These are phyloP conservation scores for Taxidea taxus DNA, from an alignment of 2,113 vertebrate genomes.

Conservation along the genomic window DNA sequence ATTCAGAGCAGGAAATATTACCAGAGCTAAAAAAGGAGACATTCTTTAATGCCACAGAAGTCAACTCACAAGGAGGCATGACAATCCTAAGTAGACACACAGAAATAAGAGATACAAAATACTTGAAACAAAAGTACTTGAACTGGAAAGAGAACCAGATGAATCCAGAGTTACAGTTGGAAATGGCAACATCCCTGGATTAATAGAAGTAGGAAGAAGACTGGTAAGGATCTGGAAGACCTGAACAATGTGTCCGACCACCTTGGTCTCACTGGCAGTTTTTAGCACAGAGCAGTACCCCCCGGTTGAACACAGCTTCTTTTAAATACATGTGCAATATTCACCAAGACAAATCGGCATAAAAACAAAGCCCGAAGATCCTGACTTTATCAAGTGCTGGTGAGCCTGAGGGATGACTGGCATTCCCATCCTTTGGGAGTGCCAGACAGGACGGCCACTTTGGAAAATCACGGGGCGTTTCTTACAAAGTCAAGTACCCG, in stretches of 20 bases:
- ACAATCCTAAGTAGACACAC: not conserved
- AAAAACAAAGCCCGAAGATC: not conserved
- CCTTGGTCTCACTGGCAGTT: not conserved
- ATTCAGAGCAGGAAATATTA: not conserved
- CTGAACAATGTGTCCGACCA: not conserved
- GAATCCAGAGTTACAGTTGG: not conserved
- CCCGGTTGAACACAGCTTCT: not conserved
- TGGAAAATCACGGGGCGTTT: not conserved
- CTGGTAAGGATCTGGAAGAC: too few species aligned
- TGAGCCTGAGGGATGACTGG: rapidly evolving
- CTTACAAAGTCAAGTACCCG: not conserved
- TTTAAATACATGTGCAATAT: not conserved
- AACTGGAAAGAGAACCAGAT: not conserved
- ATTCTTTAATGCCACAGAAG: not conserved
- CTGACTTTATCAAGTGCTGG: not conserved
- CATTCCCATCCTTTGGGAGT: rapidly evolving
- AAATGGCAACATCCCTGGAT: not conserved
- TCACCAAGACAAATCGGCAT: not conserved
- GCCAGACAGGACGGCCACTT: not conserved
- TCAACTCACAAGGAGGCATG: not conserved
- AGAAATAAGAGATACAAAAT: not conserved
- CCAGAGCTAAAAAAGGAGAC: not conserved
- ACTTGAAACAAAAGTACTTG: not conserved
- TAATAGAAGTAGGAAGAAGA: not conserved
- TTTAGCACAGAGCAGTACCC: not conserved